A percentile compares a stretch with the other conserved stretches of the same genome.
phyloP scores from a whole-genome alignment of 2,888 invertebrate species.

The Caenorhabditis sulstoni region DNA sequence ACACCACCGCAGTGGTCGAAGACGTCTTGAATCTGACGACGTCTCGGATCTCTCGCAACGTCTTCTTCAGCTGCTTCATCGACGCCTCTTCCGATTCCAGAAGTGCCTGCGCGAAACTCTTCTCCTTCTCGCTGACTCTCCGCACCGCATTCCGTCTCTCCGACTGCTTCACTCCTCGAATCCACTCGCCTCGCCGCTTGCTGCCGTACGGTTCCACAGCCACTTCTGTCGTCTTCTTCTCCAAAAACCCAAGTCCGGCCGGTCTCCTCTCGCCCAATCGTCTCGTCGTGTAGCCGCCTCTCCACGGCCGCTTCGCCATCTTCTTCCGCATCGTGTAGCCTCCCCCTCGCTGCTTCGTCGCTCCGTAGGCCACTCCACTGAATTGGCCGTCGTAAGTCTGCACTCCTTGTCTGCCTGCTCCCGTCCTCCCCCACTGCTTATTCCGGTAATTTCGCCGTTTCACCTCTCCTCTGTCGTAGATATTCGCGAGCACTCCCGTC shows the following conservation, averaged over 20 bases:
- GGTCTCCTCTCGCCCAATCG: constrained; percentile 31
- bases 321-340: constrained; percentile 45
- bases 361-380: constrained; percentile 38
- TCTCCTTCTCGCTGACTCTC: constrained; percentile 33
- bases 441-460: constrained; percentile 33
- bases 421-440: constrained; percentile 48
- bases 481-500: constrained; percentile 39
- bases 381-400: constrained; percentile 46
- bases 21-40: constrained; percentile 42
- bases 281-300: constrained; percentile 35
- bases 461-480: constrained; percentile 40
- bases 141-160: constrained; percentile 35
- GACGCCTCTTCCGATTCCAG: constrained; percentile 53
- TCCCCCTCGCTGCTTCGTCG: constrained; percentile 35
- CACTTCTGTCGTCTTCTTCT: constrained; percentile 38
- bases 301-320: constrained; percentile 38
- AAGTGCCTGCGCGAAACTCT: constrained; percentile 48
- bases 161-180: constrained; percentile 39
- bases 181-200: constrained; percentile 34
- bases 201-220: constrained; percentile 40
- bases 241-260: constrained; percentile 25
- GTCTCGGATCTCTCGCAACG: constrained; percentile 46
- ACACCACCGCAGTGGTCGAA: constrained; percentile 10
- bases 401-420: constrained; percentile 15
- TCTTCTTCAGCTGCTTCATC: constrained; percentile 47